Evolutionary conservation across 2,797 vertebrate genomes (phyloP).

Genomic region (Crenichthys baileyi): DNA sequence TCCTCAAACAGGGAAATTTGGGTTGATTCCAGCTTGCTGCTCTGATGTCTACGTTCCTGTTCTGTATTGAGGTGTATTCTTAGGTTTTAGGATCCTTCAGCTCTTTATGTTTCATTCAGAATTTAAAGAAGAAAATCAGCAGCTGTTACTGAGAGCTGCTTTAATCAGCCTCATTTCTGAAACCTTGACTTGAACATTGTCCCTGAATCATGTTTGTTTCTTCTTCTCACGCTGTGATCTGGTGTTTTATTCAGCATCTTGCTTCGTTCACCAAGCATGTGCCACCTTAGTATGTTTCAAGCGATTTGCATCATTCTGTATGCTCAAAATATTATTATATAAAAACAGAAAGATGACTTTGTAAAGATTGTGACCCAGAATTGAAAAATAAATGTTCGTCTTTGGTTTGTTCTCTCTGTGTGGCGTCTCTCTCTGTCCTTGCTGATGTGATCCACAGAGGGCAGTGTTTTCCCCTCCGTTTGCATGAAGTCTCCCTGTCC

Average conservation of each 20-base stretch:
- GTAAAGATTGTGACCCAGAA: not conserved
- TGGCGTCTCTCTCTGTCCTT: not conserved
- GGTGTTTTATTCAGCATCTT: not conserved
- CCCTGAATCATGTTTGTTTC: not conserved
- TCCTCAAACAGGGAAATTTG: not conserved
- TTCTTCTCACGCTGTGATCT: not conserved
- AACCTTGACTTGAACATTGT: not conserved
- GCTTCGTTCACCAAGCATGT: not conserved
- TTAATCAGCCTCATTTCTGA: not conserved
- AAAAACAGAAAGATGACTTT: not conserved
- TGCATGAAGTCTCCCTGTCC: conserved; percentile 37
- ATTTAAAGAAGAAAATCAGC: too few species aligned
- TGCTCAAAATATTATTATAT: not conserved
- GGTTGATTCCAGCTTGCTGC: not conserved
- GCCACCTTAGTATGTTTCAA: not conserved
- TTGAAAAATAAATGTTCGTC: not conserved
- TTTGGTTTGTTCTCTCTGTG: not conserved
- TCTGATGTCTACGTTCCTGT: not conserved
- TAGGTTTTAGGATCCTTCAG: not conserved
- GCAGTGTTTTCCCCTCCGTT: conserved; percentile 27
- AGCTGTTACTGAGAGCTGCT: too few species aligned
- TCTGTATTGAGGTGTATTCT: not conserved
- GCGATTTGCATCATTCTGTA: not conserved
- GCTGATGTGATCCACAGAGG: conserved; percentile 37
- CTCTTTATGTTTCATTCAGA: too few species aligned